A percentile compares a stretch with the other conserved stretches of the same genome.
phyloP scores from a whole-genome alignment of 2,113 vertebrate genomes.

The Nematolebias whitei region DNA sequence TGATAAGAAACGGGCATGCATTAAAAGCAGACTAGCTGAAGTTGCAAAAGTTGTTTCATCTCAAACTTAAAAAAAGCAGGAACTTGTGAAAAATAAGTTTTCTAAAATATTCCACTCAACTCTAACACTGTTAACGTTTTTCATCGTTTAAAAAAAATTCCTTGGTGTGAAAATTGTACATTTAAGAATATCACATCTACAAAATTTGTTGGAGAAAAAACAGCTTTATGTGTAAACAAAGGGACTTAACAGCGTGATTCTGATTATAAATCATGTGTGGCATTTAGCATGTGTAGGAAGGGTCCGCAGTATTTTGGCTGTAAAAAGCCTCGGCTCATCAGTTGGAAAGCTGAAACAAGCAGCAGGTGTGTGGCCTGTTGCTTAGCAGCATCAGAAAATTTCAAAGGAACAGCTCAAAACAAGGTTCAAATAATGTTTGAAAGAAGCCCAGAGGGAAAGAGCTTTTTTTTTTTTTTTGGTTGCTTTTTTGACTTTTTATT shows the following conservation, averaged over 20 bases:
- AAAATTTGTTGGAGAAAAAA: background rate
- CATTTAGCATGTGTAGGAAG: slow-evolving; percentile 57
- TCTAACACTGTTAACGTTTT: no score
- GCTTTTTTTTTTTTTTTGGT: slow-evolving; percentile 26
- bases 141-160: no score
- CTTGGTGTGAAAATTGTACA: background rate
- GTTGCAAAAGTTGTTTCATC: background rate
- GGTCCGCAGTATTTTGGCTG: slow-evolving; percentile 24
- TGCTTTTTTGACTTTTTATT: no score
- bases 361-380: slow-evolving; percentile 63
- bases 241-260: no score
- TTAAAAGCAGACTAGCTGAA: slow-evolving; percentile 7
- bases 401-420: slow-evolving; percentile 38
- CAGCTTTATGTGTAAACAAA: background rate
- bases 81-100: slow-evolving; percentile 11
- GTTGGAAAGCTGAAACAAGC: slow-evolving; percentile 48
- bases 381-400: slow-evolving; percentile 53
- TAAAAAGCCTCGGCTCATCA: slow-evolving; percentile 43
- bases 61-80: slow-evolving; percentile 18
- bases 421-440: slow-evolving; percentile 31
- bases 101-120: background rate
- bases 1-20: slow-evolving; percentile 7
- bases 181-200: background rate
- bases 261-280: slow-evolving; percentile 20
- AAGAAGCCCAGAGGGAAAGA: slow-evolving; percentile 28